A percentile compares a stretch with the other conserved stretches of the same genome.
phyloP scores from a whole-genome alignment of 2,113 vertebrate genomes.

The Seriola aureovittata region DNA sequence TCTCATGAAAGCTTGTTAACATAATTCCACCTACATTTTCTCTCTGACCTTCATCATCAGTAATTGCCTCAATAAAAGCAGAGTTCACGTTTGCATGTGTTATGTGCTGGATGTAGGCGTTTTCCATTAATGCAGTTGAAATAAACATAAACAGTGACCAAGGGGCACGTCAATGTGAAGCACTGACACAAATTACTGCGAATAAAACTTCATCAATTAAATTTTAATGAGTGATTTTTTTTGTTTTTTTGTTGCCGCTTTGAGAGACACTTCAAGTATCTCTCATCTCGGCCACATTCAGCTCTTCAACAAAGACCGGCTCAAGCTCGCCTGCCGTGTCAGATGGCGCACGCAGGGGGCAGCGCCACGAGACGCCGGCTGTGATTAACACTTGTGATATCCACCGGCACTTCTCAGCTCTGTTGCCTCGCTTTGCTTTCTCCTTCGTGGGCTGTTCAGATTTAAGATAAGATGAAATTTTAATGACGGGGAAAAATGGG shows the following conservation, averaged over 20 bases:
- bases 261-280: neutral
- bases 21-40: neutral
- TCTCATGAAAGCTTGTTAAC: neutral
- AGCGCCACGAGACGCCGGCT: slow-evolving; percentile 25
- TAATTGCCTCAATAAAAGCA: neutral
- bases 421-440: slow-evolving; percentile 29
- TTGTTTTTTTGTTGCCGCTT: neutral
- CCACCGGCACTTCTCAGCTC: slow-evolving; percentile 17
- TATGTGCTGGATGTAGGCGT: neutral
- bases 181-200: neutral
- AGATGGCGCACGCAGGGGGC: slow-evolving; percentile 36
- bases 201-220: neutral
- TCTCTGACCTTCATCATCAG: neutral
- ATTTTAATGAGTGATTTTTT: neutral
- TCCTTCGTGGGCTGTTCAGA: slow-evolving; percentile 35
- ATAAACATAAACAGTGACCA: neutral
- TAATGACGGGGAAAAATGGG: slow-evolving; percentile 53
- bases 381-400: slow-evolving; percentile 57
- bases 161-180: neutral
- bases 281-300: neutral
- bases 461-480: slow-evolving; percentile 67
- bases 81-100: neutral
- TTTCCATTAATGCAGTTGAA: neutral
- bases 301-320: neutral
- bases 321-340: slow-evolving; percentile 10